Conservation (phyloP, 1,140 invertebrate genomes). For the Leptinotarsa texana region DNA sequence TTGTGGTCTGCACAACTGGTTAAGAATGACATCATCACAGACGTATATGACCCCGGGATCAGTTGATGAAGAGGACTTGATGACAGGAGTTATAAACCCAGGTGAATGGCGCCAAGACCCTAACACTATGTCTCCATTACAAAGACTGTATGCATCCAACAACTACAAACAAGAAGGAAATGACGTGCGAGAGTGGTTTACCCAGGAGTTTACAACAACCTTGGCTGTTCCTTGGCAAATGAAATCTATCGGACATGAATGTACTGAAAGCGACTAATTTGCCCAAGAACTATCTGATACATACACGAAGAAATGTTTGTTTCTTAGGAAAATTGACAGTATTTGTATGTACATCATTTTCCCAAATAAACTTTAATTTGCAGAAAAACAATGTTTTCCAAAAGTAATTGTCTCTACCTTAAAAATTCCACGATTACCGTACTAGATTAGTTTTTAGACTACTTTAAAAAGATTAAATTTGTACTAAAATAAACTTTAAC, state of each 20-base stretch:
- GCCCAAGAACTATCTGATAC: constrained; percentile 6
- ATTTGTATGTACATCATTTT: constrained; percentile 8
- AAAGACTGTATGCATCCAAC: not conserved
- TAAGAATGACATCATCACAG: constrained; percentile 23
- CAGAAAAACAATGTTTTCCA: not conserved
- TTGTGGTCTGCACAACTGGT: constrained; percentile 24
- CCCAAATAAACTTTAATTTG: not conserved
- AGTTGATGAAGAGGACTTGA: constrained; percentile 12
- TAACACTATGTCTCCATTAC: not conserved
- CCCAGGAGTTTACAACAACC: not conserved
- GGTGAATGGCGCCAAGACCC: not conserved
- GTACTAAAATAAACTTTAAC: not conserved
- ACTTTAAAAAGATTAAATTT: not conserved
- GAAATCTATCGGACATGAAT: constrained; percentile 9
- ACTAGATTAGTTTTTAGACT: constrained; percentile 2
- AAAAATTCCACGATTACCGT: not conserved
- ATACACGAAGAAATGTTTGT: not conserved
- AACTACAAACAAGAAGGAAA: not conserved
- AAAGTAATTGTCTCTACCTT: constrained; percentile 5
- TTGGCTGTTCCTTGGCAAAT: constrained; percentile 9
- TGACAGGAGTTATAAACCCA: constrained; percentile 3
- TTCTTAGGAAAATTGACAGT: not conserved
- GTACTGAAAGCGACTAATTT: constrained; percentile 5
- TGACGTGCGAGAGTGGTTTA: constrained; percentile 1
- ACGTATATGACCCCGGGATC: constrained; percentile 6